These are phyloP conservation scores for Agrilus biguttatus DNA, from an alignment of 2,888 invertebrate genomes.

Conservation along the genomic window DNA sequence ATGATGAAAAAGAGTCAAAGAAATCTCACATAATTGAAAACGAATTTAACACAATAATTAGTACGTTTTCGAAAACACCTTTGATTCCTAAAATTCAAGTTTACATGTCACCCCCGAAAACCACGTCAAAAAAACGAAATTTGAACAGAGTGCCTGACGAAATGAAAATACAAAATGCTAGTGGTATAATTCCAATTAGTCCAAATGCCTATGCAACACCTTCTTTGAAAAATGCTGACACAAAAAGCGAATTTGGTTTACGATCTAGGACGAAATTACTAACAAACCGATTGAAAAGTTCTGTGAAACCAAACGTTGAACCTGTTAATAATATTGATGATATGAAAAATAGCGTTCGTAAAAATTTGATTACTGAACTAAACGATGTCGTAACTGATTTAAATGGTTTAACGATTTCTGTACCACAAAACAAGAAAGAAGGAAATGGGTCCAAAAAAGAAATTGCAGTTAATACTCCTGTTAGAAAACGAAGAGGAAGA, in stretches of 20 bases:
- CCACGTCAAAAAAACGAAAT: too few relatives aligned
- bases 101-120: too few relatives aligned
- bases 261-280: slow-evolving; percentile 7
- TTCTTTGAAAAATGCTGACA: slow-evolving; percentile 3
- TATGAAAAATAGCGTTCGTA: slow-evolving; percentile 2
- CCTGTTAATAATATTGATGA: neutral
- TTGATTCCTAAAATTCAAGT: slow-evolving; percentile 5
- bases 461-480: too few relatives aligned
- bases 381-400: slow-evolving; percentile 1
- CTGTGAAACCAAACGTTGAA: neutral
- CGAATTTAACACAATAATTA: too few relatives aligned
- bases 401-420: too few relatives aligned
- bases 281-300: slow-evolving; percentile 8
- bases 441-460: too few relatives aligned
- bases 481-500: too few relatives aligned
- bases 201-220: slow-evolving; percentile 9
- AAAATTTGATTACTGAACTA: slow-evolving; percentile 8
- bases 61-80: neutral
- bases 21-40: too few relatives aligned
- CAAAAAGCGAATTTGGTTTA: slow-evolving; percentile 3
- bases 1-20: slow-evolving; percentile 1
- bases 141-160: too few relatives aligned
- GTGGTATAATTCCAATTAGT: slow-evolving; percentile 3
- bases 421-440: too few relatives aligned
- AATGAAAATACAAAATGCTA: neutral